phyloP scores from a whole-genome alignment of 2,797 vertebrate species.

The Diglossa cyanea region DNA sequence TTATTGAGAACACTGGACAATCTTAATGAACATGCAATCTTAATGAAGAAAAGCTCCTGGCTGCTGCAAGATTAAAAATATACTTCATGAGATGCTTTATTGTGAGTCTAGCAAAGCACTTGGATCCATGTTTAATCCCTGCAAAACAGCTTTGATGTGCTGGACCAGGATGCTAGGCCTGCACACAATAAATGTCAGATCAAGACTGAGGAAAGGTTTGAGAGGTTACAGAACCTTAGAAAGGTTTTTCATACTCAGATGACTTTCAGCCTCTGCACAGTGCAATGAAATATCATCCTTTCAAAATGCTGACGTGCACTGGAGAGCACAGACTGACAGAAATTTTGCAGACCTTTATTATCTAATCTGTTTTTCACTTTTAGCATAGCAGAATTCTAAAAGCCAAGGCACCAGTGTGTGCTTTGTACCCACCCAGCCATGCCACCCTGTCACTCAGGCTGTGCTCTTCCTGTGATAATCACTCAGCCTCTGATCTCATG shows the following conservation, averaged over 20 bases:
- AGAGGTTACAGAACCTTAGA: not conserved
- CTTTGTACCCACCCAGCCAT: not conserved
- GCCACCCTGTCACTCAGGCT: not conserved
- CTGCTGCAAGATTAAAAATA: not conserved
- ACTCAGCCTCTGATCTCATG: not conserved
- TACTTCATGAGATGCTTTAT: not conserved
- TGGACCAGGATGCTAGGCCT: not conserved
- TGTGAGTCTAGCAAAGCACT: not conserved
- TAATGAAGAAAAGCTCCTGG: not conserved
- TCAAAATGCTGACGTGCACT: not conserved
- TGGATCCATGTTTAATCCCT: not conserved
- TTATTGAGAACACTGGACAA: fast-evolving
- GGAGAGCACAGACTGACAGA: not conserved
- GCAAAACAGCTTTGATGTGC: not conserved
- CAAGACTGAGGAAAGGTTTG: not conserved
- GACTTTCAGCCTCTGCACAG: not conserved
- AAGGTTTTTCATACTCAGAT: not conserved
- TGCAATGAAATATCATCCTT: not conserved
- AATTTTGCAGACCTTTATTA: not conserved
- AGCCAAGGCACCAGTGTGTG: not conserved
- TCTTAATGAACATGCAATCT: not conserved
- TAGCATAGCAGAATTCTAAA: not conserved
- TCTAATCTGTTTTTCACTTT: not conserved
- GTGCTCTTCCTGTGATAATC: not conserved
- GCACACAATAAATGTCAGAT: not conserved